Base-by-base conservation (phyloP, 2,797 vertebrate species). In the Onychomys arenicola region DNA sequence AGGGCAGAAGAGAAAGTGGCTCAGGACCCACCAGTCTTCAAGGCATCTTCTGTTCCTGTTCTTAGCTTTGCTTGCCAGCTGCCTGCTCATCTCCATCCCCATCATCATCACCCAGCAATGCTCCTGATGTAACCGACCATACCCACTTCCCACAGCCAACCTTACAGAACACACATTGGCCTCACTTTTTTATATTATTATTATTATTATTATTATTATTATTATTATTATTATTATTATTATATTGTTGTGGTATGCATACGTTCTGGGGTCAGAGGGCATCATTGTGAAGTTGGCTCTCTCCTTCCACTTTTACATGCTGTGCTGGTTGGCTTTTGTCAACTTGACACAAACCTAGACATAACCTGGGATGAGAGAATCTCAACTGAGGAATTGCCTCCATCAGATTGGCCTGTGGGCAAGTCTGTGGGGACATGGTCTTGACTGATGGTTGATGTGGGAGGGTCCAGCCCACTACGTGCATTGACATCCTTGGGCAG, bases 181-280 rank as follows among this genome's bases (percentile, higher is more conserved):
- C 14, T 71, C n/a, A 40, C 40, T 37, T 63, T 2, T 37, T 27
- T 19, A 17, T 55, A 3, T 49, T 17, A 69, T 29, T 29, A 46
- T 43, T 17, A 78, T 10, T 34, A 8, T 5, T 19, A 32, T 9
- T 27, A 5, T 46, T 5, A 7, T 13, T 5, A 14, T 7, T 17
- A 67, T 29, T 29, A 46, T 43, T 32, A 77, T 10, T 52, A 8
- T 4, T 32, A 32, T 9, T 14, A 5, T 49, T 5, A 8, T 14
- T 6, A 8, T 6, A 10, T 32, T 52, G 8, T 29, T n/a, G 2
- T 52, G 65, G 2, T 52, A n/a, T 52, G 0, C 9, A 0, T 87
- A 12, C 40, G 17, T 57, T 29, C 67, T 19, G 25, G n/a, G 25
- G 10, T 55, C 65, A 86, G 84, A 71, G 65, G 32, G n/a, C 8